Base-by-base conservation (phyloP, 2,113 vertebrate genomes). In the Channa argus region DNA sequence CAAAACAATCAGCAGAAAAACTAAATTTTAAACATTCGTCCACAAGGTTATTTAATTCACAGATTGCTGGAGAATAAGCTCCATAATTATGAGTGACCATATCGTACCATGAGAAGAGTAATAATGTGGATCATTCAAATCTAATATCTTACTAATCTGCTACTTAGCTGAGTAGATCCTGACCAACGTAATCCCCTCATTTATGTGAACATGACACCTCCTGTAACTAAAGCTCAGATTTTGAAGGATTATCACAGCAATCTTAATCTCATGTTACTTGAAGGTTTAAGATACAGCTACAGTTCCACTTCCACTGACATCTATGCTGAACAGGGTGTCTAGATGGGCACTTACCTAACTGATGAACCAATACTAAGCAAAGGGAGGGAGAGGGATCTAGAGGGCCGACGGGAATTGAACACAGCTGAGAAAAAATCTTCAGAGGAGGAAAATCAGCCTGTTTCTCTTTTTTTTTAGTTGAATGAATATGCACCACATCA, bases 131-230 rank as follows among this genome's bases (percentile, higher is more conserved):
- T 91, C 61, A 69, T 71, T 79, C 51, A 83, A 75, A 63, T 82
- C 56, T 83, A 63, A 89, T 91, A 80, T 80, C 67, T 49, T 38
- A 47, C 61, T 91, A 88, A 91, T 89, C 88, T 87, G 56, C 75
- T 83, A 11, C 80, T 88, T 67, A 88, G 76, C 71, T 49, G 64
- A 49, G 13, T 59, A 79, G 85, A 84, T 84, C 85, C 78, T 77
- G 77, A 63, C 34, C 49, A 63, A 79, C 77, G 77, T 83, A 80
- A 90, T 84, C 72, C 53, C 7, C 2, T 14, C 52, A 68, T 41
- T 80, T 69, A 68, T 69, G 60, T 77, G 60, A 74, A 59, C 37
- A 36, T n/a, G 1, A 62, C 2, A 13, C 74, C 68, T 65, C 62
- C 77, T 66, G 81, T 63, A 62, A 82, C 58, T 69, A 7, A 85